Percentiles rank a stretch among this genome's conserved stretches.
phyloP scores from a whole-genome alignment of 35 echinoderm and acorn worm genomes.

The Lytechinus variegatus region DNA sequence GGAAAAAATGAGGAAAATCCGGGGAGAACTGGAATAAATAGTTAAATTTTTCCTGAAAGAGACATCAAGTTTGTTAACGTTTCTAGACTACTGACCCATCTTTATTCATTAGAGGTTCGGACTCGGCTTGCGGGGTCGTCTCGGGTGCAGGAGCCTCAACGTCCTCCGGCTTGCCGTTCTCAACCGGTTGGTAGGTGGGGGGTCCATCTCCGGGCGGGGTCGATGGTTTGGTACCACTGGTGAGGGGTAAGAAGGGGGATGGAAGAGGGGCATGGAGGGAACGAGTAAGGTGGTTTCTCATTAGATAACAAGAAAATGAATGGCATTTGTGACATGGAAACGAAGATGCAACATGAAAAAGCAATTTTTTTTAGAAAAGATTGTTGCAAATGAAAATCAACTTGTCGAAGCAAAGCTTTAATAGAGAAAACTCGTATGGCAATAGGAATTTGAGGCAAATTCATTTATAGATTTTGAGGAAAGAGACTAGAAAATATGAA shows the following conservation, averaged over 20 bases:
- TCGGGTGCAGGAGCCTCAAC: neutral
- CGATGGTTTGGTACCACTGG: constrained; percentile 6
- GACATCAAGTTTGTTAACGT: neutral
- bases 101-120: constrained; percentile 40
- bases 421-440: too few species aligned
- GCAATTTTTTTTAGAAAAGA: neutral
- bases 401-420: neutral
- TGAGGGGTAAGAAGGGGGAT: neutral
- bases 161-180: constrained; percentile 34
- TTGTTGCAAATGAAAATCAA: neutral
- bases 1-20: neutral
- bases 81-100: constrained; percentile 45
- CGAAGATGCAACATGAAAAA: neutral
- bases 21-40: neutral
- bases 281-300: neutral
- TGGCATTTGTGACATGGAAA: neutral
- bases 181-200: constrained; percentile 25
- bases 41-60: neutral
- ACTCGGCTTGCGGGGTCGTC: neutral
- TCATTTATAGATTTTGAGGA: too few species aligned
- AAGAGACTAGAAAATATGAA: too few species aligned
- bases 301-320: neutral
- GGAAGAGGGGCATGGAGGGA: neutral
- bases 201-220: neutral
- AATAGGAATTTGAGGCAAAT: too few species aligned